Percentiles rank a stretch among this genome's conserved stretches.
Conservation (phyloP, 2,888 invertebrate genomes). For the Bombyx huttoni region DNA sequence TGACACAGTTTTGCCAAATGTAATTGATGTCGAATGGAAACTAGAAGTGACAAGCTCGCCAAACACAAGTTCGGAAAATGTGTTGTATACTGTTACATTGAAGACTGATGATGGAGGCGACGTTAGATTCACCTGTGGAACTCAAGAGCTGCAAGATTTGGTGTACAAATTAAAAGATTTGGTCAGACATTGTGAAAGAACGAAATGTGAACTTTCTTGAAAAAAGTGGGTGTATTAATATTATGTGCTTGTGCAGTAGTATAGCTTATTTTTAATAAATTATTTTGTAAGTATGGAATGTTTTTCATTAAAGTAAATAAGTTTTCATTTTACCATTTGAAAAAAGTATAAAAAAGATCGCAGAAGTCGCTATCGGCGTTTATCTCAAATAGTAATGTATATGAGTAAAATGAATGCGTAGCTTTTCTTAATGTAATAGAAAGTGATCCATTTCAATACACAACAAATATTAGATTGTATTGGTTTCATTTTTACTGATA, state of each 20-base stretch:
- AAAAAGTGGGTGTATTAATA: slow-evolving; percentile 1
- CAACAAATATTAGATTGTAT: no score
- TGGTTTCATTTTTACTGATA: no score
- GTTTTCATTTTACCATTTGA: no score
- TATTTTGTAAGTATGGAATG: neutral
- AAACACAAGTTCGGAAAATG: slow-evolving; percentile 49
- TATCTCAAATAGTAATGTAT: no score
- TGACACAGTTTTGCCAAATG: slow-evolving; percentile 50
- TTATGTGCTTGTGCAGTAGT: neutral
- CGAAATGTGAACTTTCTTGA: slow-evolving; percentile 46
- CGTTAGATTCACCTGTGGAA: slow-evolving; percentile 74
- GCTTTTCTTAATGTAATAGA: no score
- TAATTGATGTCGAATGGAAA: slow-evolving; percentile 74
- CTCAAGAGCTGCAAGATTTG: slow-evolving; percentile 76
- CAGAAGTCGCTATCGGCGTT: no score
- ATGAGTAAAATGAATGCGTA: no score
- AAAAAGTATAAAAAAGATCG: no score
- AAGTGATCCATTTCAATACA: no score
- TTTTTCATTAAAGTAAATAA: no score
- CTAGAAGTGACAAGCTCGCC: slow-evolving; percentile 66
- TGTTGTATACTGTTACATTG: slow-evolving; percentile 53
- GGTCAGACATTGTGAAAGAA: slow-evolving; percentile 73
- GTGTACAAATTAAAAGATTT: slow-evolving; percentile 78
- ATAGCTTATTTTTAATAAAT: neutral
- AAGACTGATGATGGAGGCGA: slow-evolving; percentile 54